A percentile compares a stretch with the other conserved stretches of the same genome.
phyloP scores from a whole-genome alignment of 2,888 invertebrate genomes.

The Pecten maximus region DNA sequence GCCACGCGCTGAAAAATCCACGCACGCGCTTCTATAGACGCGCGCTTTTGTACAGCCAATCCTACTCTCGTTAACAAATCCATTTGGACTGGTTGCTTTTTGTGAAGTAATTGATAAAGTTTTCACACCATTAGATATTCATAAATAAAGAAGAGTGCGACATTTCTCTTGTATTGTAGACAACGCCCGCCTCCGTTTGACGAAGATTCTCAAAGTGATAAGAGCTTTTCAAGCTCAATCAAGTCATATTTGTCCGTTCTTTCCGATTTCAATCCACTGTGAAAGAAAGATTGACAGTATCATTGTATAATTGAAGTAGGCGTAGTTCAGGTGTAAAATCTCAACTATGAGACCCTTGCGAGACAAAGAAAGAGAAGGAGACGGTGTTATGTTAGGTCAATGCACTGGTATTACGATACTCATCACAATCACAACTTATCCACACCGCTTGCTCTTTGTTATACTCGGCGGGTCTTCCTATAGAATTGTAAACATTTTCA shows the following conservation, averaged over 20 bases:
- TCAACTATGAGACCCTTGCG: neutral
- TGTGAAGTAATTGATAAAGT: constrained; percentile 37
- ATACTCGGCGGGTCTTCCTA: neutral
- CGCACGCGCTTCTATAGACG: constrained; percentile 39
- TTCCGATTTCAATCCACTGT: constrained; percentile 55
- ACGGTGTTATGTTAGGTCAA: neutral
- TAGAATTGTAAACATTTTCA: constrained; percentile 33
- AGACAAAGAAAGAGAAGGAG: neutral
- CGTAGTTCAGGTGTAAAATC: constrained; percentile 27
- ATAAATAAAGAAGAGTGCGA: neutral
- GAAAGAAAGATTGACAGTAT: constrained; percentile 61
- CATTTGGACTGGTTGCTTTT: constrained; percentile 39
- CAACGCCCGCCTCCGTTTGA: neutral
- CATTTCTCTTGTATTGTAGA: neutral
- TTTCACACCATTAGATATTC: constrained; percentile 13
- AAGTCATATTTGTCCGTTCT: constrained; percentile 52
- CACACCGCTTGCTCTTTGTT: constrained; percentile 26
- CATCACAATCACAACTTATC: neutral
- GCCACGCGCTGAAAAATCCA: constrained; percentile 30
- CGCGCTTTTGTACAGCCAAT: constrained; percentile 30
- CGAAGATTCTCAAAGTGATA: constrained; percentile 23
- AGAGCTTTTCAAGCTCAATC: constrained; percentile 37
- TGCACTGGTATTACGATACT: neutral
- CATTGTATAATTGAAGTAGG: constrained; percentile 59
- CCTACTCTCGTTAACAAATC: constrained; percentile 44